A percentile compares a stretch with the other conserved stretches of the same genome.
These are phyloP conservation scores for Saccopteryx leptura DNA, from an alignment of 2,113 vertebrate species.

Conservation along the genomic window DNA sequence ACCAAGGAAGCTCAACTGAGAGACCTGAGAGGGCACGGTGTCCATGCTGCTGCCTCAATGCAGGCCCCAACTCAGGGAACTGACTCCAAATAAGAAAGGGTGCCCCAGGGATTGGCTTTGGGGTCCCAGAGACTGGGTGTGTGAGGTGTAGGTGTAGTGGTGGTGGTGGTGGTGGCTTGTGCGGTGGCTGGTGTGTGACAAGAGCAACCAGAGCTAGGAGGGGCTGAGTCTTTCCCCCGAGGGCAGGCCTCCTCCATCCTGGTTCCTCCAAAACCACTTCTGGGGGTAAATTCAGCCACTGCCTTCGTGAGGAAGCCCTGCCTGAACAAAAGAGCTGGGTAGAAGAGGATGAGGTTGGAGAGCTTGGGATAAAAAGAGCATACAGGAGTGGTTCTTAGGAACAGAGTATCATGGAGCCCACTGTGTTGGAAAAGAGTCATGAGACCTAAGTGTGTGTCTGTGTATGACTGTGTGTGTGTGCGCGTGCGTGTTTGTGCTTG, in stretches of 20 bases:
- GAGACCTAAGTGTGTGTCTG: constrained; percentile 14
- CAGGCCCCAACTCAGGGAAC: constrained; percentile 46
- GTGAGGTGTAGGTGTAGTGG: not conserved
- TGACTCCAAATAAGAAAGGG: constrained; percentile 12
- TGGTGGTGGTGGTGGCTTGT: not conserved
- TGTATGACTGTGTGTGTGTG: not conserved
- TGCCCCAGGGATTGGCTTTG: constrained; percentile 68
- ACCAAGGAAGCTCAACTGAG: not conserved
- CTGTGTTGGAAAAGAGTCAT: not conserved
- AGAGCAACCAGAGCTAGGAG: not conserved
- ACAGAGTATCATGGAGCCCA: constrained; percentile 26
- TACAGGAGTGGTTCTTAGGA: not conserved
- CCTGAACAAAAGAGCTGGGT: constrained; percentile 35
- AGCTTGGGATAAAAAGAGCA: not conserved
- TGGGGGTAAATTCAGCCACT: constrained; percentile 27
- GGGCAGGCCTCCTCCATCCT: constrained; percentile 31
- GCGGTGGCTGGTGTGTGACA: not conserved
- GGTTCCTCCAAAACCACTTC: constrained; percentile 42
- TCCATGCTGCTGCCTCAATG: not conserved
- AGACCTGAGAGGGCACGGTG: not conserved
- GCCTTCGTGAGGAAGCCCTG: constrained; percentile 26
- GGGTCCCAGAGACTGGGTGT: constrained; percentile 35
- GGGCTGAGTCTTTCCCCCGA: not conserved
- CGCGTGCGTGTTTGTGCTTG: not conserved
- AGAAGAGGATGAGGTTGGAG: constrained; percentile 6